Evolutionary conservation across 1,140 invertebrate species (phyloP), one percentile per base, ranked within the genome.

Genomic region (Drosophila parabipectinata): DNA sequence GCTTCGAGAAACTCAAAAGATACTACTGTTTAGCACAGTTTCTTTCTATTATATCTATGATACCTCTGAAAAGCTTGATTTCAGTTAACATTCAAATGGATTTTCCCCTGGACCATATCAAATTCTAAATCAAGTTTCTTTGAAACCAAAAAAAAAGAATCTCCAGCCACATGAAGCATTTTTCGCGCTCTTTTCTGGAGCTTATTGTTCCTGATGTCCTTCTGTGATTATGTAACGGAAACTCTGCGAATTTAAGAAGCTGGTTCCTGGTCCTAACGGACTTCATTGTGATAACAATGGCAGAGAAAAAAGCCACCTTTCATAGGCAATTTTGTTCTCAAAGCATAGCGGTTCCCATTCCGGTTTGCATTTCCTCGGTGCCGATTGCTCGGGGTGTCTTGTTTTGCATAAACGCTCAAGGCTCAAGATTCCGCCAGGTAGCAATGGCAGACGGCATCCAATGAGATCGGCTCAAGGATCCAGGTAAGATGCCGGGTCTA

Each of bases 121-220:
- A 69, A 69, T 68, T 48, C 32, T 26, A 39, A 14, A 32, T 15
- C 14, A 30, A 50, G 41, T 48, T 68, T 56, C 41, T 41, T 30
- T 47, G 41, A 30, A 48, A 3, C 4, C 24, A 32, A 30, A 12
- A 9, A 3, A 18, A 18, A 10, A 10, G 2, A 63, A 63, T 24
- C 58, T 41, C 41, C 39, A 24, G 24, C 7, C 53, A 47, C 59
- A 64, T 55, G 59, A 52, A 39, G 67, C 58, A 72, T 60, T 26
- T 84, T 84, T 85, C 68, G 55, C 82, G 77, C 82, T 64, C 57
- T 67, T 87, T 87, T 77, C 32, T 18, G 14, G 7, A 77, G 58
- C 67, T 68, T 64, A 57, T 69, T 69, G 63, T 69, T 30, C 10
- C 30, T 15, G 8, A 6, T 28, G 26, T 28, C 26, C 26, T 28